Evolutionary conservation across 2,113 vertebrate genomes (phyloP).

Genomic region (Capra hircus): DNA sequence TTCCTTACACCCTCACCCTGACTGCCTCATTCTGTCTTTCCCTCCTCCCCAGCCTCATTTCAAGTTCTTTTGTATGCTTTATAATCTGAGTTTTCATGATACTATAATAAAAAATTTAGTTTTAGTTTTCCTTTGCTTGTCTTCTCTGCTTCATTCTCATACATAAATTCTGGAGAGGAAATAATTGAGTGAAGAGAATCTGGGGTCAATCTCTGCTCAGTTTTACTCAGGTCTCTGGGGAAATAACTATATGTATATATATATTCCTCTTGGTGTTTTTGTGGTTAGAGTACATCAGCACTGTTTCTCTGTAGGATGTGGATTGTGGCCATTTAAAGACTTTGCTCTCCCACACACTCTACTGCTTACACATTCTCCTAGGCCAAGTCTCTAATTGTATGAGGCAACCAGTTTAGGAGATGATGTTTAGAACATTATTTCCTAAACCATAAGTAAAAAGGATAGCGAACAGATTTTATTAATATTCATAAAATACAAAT

Average conservation of each 20-base stretch:
- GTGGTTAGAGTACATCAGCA: fast-evolving
- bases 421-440: background rate
- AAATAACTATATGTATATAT: background rate
- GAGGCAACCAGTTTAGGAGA: background rate
- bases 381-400: background rate
- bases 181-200: fast-evolving
- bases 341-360: background rate
- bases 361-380: background rate
- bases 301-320: background rate
- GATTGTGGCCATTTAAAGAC: background rate
- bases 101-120: background rate
- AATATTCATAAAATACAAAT: background rate
- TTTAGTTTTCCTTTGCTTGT: background rate
- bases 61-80: background rate
- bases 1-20: background rate
- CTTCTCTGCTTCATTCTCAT: background rate
- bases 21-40: background rate
- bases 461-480: background rate
- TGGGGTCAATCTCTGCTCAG: background rate
- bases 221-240: background rate
- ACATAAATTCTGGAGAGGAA: background rate
- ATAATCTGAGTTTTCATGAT: background rate
- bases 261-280: background rate
- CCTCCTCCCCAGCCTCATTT: background rate
- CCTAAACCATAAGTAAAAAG: background rate